phyloP scores from a whole-genome alignment of 2,797 vertebrate genomes.

The Helicolenus hilgendorfi region DNA sequence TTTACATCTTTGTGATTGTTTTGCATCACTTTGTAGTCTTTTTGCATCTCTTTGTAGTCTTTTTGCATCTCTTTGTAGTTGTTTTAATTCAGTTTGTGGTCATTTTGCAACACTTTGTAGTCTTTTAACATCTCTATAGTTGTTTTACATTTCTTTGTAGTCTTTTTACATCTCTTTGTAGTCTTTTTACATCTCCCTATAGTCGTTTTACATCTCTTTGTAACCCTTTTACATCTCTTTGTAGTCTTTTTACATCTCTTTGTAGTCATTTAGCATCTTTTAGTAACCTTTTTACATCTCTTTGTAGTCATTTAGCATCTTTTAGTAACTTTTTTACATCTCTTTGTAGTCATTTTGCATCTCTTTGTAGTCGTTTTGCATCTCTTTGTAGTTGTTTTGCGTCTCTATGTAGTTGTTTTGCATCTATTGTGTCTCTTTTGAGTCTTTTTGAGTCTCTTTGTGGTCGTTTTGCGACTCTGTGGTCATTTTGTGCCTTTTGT shows the following conservation, averaged over 20 bases:
- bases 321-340: too few species aligned
- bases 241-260: background rate
- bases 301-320: too few species aligned
- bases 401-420: background rate
- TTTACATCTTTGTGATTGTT: background rate
- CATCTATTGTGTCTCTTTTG: background rate
- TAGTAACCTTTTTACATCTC: too few species aligned
- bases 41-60: background rate
- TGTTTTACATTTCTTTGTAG: too few species aligned
- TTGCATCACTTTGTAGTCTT: background rate
- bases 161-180: too few species aligned
- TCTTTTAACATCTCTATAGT: too few species aligned
- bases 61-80: background rate
- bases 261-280: too few species aligned
- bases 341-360: background rate
- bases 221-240: background rate
- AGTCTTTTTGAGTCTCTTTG: background rate
- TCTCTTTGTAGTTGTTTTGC: background rate
- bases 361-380: background rate
- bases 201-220: background rate
- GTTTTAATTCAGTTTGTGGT: too few species aligned
- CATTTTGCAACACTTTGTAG: too few species aligned
- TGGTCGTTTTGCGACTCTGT: too few species aligned
- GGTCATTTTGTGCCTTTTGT: too few species aligned
- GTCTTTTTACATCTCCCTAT: background rate